Evolutionary conservation across 1,140 invertebrate genomes (phyloP).

Genomic region (Chrysomallon squamiferum): DNA sequence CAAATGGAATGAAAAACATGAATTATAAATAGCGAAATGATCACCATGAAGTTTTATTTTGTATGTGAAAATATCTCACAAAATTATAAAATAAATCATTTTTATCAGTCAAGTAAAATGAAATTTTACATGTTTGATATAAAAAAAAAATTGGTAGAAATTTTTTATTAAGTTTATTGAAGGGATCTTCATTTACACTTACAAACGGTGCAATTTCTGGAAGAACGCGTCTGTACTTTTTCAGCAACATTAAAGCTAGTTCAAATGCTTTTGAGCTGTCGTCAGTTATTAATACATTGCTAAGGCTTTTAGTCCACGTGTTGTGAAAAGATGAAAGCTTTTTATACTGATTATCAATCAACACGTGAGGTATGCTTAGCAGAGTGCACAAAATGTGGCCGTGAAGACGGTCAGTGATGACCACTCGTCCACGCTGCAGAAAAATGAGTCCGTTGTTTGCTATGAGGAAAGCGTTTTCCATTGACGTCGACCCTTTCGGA

Average conservation of each 20-base stretch:
- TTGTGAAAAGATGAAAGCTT: conserved; percentile 31
- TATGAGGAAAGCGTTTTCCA: conserved; percentile 18
- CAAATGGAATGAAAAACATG: too few relatives aligned
- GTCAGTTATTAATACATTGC: conserved; percentile 11
- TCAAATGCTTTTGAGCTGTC: conserved; percentile 7
- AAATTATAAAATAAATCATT: too few relatives aligned
- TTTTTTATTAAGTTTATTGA: too few relatives aligned
- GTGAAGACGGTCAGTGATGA: conserved; percentile 39
- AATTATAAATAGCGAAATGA: too few relatives aligned
- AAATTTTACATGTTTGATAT: too few relatives aligned
- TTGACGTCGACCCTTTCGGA: neutral
- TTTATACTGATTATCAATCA: conserved; percentile 27
- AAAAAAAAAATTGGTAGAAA: too few relatives aligned
- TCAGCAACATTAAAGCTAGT: conserved; percentile 12
- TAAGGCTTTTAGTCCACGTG: conserved; percentile 28
- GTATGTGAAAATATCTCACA: too few relatives aligned
- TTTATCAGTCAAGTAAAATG: too few relatives aligned
- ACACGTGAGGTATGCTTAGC: conserved; percentile 34
- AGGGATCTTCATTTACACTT: neutral
- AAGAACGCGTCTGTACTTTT: conserved; percentile 4
- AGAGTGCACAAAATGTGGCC: conserved; percentile 34
- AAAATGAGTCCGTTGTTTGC: conserved; percentile 17
- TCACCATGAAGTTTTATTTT: too few relatives aligned
- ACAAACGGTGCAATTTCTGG: conserved; percentile 9
- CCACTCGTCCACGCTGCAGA: conserved; percentile 28